Conservation (phyloP, 2,113 vertebrate genomes). For the Falcunculus frontatus region DNA sequence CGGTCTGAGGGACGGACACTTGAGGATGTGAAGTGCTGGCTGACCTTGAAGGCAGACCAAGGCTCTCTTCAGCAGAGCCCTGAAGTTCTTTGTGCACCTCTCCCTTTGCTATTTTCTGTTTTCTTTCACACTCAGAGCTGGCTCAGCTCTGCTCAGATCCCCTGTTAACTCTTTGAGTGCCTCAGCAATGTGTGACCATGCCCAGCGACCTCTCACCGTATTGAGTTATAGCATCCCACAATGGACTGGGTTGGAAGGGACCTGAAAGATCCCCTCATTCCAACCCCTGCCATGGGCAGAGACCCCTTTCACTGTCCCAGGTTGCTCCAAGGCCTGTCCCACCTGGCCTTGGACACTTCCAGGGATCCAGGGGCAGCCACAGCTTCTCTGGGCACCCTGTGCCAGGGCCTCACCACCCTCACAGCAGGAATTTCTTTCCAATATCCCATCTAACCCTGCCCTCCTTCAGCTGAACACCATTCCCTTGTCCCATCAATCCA, state of each 20-base stretch:
- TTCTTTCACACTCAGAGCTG: neutral
- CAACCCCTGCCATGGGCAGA: neutral
- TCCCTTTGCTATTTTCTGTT: neutral
- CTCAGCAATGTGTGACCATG: neutral
- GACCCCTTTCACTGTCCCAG: neutral
- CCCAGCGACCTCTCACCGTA: neutral
- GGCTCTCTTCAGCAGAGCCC: neutral
- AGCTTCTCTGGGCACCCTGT: neutral
- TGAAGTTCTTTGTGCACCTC: neutral
- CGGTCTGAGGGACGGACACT: neutral
- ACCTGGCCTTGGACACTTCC: neutral
- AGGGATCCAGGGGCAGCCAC: neutral
- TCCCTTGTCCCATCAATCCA: neutral
- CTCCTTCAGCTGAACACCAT: neutral
- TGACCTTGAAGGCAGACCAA: neutral
- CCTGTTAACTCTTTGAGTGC: neutral
- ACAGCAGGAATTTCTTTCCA: neutral
- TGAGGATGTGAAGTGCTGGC: neutral
- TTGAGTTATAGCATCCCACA: accelerated
- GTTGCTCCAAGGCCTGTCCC: accelerated
- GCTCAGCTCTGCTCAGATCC: neutral
- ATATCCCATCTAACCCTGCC: neutral
- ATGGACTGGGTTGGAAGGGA: neutral
- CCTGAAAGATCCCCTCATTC: neutral
- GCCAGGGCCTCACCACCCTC: accelerated